Evolutionary conservation across 2,888 invertebrate genomes (phyloP).

Genomic region (Neria commutata): DNA sequence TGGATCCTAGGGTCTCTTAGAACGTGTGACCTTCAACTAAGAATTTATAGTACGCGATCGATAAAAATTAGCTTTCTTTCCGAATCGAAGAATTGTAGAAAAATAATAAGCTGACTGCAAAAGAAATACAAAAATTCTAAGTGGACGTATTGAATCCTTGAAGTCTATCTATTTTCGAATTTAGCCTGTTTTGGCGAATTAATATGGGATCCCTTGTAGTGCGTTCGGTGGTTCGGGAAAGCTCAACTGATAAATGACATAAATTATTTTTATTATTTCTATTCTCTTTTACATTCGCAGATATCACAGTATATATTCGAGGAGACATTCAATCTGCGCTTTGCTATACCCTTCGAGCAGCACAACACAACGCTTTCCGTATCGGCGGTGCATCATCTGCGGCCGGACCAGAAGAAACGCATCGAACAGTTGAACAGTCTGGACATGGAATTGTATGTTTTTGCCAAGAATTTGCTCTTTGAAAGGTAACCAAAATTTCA

Average conservation of each 20-base stretch:
- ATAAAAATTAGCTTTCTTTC: too few species aligned
- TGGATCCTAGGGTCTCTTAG: too few species aligned
- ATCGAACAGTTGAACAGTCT: slow-evolving; percentile 83
- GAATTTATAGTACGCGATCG: too few species aligned
- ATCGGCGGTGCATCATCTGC: slow-evolving; percentile 78
- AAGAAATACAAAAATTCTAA: too few species aligned
- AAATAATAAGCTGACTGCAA: too few species aligned
- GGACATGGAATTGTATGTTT: slow-evolving; percentile 92
- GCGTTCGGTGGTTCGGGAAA: too few species aligned
- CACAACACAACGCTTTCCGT: slow-evolving; percentile 90
- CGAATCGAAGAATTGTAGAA: too few species aligned
- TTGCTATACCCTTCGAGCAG: slow-evolving; percentile 89
- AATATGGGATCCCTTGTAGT: too few species aligned
- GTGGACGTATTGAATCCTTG: background rate
- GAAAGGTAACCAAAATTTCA: slow-evolving; percentile 64
- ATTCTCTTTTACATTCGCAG: slow-evolving; percentile 58
- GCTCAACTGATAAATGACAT: too few species aligned
- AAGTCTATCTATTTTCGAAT: background rate
- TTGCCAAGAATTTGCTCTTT: slow-evolving; percentile 87
- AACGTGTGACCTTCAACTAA: too few species aligned
- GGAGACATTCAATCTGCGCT: slow-evolving; percentile 88
- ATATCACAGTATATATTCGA: slow-evolving; percentile 93
- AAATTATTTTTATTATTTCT: slow-evolving; percentile 9
- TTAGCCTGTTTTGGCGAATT: background rate
- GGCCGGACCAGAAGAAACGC: slow-evolving; percentile 74